A percentile compares a stretch with the other conserved stretches of the same genome.
Evolutionary conservation across 92 coral and sea anemone genomes (phyloP).

Genomic region (Ricordea florida): DNA sequence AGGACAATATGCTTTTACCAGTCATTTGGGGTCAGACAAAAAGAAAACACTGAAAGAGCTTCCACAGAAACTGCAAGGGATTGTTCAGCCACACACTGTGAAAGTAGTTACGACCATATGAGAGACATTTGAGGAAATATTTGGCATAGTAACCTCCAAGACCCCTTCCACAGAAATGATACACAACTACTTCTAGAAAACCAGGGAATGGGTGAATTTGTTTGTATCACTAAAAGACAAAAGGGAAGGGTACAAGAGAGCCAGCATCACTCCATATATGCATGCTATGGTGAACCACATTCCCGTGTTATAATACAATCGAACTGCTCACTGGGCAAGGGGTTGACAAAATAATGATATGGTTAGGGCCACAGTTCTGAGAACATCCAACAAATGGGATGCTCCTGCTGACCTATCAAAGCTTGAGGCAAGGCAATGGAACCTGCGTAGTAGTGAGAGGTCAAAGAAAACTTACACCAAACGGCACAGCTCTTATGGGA

Average conservation of each 20-base stretch:
- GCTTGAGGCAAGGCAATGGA: constrained; percentile 69
- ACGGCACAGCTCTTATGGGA: constrained; percentile 32
- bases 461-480: constrained; percentile 39
- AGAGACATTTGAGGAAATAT: constrained; percentile 45
- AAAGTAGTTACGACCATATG: constrained; percentile 44
- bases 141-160: constrained; percentile 12
- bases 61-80: constrained; percentile 21
- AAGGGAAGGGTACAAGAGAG: constrained; percentile 42
- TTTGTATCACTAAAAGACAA: constrained; percentile 43
- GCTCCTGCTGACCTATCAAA: constrained; percentile 38
- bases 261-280: constrained; percentile 65
- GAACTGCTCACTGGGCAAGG: constrained; percentile 67
- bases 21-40: constrained; percentile 57
- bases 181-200: constrained; percentile 15
- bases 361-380: constrained; percentile 38
- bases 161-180: constrained; percentile 9
- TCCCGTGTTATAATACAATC: constrained; percentile 35
- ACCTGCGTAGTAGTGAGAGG: constrained; percentile 37
- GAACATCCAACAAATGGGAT: constrained; percentile 59
- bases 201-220: constrained; percentile 46
- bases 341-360: constrained; percentile 60
- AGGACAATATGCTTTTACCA: constrained; percentile 55
- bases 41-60: constrained; percentile 41
- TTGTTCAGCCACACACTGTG: not conserved
- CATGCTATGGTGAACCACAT: constrained; percentile 54